phyloP scores from a whole-genome alignment of 1,140 invertebrate species.

The Lanistes nyassanus region DNA sequence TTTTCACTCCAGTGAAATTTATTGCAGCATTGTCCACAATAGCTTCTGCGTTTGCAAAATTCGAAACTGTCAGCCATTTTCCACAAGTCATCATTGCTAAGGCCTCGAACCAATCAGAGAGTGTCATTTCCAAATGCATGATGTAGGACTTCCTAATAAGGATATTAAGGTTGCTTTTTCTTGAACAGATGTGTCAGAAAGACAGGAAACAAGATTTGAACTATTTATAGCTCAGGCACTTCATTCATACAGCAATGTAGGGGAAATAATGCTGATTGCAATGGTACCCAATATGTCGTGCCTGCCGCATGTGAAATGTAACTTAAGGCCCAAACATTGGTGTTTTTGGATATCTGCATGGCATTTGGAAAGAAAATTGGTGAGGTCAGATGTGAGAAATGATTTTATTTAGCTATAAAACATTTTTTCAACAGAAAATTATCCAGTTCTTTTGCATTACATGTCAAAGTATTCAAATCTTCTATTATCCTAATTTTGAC shows the following conservation, averaged over 20 bases:
- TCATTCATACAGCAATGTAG: neutral
- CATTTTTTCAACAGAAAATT: neutral
- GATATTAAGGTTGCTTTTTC: too few species aligned
- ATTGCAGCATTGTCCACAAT: too few species aligned
- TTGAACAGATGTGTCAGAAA: neutral
- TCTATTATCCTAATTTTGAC: neutral
- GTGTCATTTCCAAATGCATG: neutral
- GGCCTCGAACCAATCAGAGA: neutral
- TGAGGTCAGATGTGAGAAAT: neutral
- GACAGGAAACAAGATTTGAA: neutral
- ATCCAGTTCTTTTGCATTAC: neutral
- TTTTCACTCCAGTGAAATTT: too few species aligned
- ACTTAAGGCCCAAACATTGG: neutral
- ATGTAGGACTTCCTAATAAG: neutral
- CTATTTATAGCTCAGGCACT: neutral
- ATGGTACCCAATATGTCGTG: too few species aligned
- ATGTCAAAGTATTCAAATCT: neutral
- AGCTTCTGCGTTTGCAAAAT: too few species aligned
- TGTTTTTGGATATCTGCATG: neutral
- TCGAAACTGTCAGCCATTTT: too few species aligned
- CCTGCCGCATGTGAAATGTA: too few species aligned
- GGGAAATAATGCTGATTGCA: neutral
- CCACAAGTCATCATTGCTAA: too few species aligned
- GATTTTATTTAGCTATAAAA: neutral
- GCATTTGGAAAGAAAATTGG: neutral